Percentiles rank a stretch among this genome's conserved stretches.
Conservation (phyloP, 2,797 vertebrate species). For the Sarcophilus harrisii region DNA sequence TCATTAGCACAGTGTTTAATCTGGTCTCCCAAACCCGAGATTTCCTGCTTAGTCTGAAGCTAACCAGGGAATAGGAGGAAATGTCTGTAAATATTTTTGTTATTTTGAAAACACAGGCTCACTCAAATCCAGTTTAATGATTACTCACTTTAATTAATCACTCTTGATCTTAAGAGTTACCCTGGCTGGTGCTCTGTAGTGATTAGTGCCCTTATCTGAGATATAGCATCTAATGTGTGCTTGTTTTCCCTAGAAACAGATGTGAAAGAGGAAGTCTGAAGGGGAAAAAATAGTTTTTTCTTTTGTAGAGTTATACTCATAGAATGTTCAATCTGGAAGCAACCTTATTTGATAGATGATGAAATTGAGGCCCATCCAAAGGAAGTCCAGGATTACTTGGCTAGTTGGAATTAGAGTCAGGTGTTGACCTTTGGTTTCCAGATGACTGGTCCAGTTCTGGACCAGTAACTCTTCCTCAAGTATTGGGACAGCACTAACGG, state of each 20-base stretch:
- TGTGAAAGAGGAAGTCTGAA: constrained; percentile 16
- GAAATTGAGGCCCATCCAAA: background rate
- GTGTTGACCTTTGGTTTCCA: background rate
- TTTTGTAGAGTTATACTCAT: background rate
- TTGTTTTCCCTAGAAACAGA: constrained; percentile 7
- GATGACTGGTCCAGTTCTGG: constrained; percentile 36
- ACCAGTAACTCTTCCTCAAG: background rate
- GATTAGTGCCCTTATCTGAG: constrained; percentile 67
- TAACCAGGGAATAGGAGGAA: constrained; percentile 80
- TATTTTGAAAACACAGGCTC: constrained; percentile 77
- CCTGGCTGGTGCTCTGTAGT: constrained; percentile 66
- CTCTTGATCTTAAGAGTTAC: constrained; percentile 75
- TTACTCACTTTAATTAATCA: constrained; percentile 80
- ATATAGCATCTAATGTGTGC: constrained; percentile 48
- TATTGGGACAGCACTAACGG: no score
- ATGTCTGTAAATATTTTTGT: constrained; percentile 76
- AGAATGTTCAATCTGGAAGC: background rate
- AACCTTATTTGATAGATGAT: background rate
- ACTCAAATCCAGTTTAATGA: constrained; percentile 80
- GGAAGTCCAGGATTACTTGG: background rate
- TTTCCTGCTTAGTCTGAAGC: constrained; percentile 74
- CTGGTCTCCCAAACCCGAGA: constrained; percentile 68
- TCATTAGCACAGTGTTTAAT: constrained; percentile 69
- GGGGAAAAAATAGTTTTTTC: constrained; percentile 24
- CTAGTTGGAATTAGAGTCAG: constrained; percentile 1